phyloP scores from a whole-genome alignment of 2,797 vertebrate genomes.

The Acrossocheilus wenchowensis region DNA sequence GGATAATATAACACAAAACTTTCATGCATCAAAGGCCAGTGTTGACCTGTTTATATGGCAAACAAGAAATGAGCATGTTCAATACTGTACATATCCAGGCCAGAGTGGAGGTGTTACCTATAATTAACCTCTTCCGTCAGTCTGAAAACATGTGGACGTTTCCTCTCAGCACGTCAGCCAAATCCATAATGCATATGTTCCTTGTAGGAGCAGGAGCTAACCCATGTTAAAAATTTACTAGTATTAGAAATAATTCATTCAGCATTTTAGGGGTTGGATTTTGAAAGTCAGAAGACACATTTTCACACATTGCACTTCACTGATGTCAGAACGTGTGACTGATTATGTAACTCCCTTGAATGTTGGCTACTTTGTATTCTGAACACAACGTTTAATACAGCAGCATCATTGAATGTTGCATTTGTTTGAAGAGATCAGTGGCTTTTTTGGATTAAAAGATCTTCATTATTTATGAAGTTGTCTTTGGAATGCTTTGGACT shows the following conservation, averaged over 20 bases:
- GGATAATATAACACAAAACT: background rate
- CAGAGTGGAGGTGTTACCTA: background rate
- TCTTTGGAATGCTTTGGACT: constrained; percentile 35
- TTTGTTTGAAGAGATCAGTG: constrained; percentile 27
- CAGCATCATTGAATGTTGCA: constrained; percentile 12
- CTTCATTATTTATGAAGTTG: constrained; percentile 34
- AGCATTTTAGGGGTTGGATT: constrained; percentile 36
- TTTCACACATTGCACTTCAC: constrained; percentile 37
- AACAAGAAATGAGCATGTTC: background rate
- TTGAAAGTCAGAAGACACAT: constrained; percentile 45
- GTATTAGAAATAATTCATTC: constrained; percentile 51
- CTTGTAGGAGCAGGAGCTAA: constrained; percentile 38
- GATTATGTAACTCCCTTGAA: constrained; percentile 29
- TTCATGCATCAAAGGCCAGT: background rate
- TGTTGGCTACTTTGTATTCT: constrained; percentile 18
- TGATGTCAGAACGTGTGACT: constrained; percentile 40
- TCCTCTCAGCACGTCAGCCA: constrained; percentile 10
- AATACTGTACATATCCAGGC: background rate
- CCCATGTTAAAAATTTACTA: constrained; percentile 48
- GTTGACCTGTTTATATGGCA: background rate
- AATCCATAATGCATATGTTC: constrained; percentile 49
- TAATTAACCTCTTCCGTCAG: constrained; percentile 4
- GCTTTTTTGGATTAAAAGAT: constrained; percentile 13
- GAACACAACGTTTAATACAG: background rate
- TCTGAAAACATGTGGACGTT: constrained; percentile 36